Conservation (phyloP, 1,140 invertebrate species). For the Drosophila kikkawai region DNA sequence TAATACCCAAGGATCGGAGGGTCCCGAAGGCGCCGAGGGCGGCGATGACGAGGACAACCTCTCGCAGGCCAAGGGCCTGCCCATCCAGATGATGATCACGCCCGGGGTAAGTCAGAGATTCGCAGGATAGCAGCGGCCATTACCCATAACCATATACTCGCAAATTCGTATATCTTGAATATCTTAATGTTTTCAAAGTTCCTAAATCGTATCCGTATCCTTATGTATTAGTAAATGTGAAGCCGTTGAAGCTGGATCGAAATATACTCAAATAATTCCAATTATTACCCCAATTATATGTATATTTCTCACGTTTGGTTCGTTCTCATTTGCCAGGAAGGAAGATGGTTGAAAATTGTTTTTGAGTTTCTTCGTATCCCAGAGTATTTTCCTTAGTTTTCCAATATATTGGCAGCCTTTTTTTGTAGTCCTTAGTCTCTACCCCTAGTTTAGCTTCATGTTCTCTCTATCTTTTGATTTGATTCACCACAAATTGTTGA, state of each 20-base stretch:
- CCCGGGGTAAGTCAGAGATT: constrained; percentile 81
- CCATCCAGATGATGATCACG: constrained; percentile 85
- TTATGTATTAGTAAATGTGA: constrained; percentile 79
- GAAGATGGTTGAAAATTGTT: constrained; percentile 8
- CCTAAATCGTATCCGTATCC: constrained; percentile 66
- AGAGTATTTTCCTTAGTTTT: constrained; percentile 5
- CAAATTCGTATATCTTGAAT: constrained; percentile 66
- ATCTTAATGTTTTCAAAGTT: constrained; percentile 83
- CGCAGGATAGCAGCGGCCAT: constrained; percentile 15
- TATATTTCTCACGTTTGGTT: constrained; percentile 46
- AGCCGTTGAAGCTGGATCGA: constrained; percentile 74
- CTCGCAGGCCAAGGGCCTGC: constrained; percentile 66
- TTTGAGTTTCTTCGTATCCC: constrained; percentile 12
- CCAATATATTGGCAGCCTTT: constrained; percentile 23
- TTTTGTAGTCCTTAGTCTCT: constrained; percentile 38
- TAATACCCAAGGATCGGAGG: constrained; percentile 36
- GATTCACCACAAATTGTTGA: constrained; percentile 15
- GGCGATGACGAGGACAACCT: constrained; percentile 57
- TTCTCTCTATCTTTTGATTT: constrained; percentile 27
- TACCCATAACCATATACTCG: constrained; percentile 51
- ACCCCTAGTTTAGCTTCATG: constrained; percentile 41
- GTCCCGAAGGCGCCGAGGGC: constrained; percentile 16
- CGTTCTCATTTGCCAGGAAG: constrained; percentile 31
- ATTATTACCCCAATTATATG: constrained; percentile 26
- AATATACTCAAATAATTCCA: constrained; percentile 68